Base-by-base conservation (phyloP, 2,888 invertebrate genomes). In the Gymnocheta viridis region DNA sequence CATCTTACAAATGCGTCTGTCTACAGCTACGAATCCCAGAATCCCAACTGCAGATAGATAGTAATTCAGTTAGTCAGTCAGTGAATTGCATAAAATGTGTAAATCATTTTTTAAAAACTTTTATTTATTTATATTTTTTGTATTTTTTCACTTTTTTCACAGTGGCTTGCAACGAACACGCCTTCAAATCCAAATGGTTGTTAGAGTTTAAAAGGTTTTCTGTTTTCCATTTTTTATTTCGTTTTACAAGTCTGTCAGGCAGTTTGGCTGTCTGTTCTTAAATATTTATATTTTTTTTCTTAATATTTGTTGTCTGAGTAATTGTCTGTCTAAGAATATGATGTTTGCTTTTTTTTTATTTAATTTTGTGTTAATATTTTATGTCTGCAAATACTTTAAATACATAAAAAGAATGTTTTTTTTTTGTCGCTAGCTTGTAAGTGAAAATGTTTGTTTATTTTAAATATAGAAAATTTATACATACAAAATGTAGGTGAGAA, bases 61-160 rank as follows among this genome's bases (percentile, higher is more conserved):
- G n/a, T n/a, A 19, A 35, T 58, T 22, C 73, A 77, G 66, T 32
- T 32, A 56, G 62, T 27, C 54, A 66, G 67, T 67, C 58, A 58
- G 66, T 77, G 72, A 72, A 49, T 67, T 66, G 41, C 49, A 70
- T 60, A 72, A 69, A 72, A 77, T 72, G 70, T 72, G 58, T 82
- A 72, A 82, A 72, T 72, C 72, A 72, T 54, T 76, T 66, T 72
- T 72, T 29, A 64, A 29, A 27, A 47, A 17, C n/a, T 51, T 54
- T 64, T 62, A 38, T 64, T 29, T 74, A 41, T 51, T 51, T 51
- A 35, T 47, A 24, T 38, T 58, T 47, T 24, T 44, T 17, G 17
- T 27, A 4, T 6, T 19, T 6, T 19, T 19, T 12, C 10, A 0
- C 14, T 47, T 67, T 27, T 27, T 35, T n/a, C 29, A 69, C 77